Base-by-base conservation (phyloP, 2,888 invertebrate genomes). In the Chrysolina haemoptera region DNA sequence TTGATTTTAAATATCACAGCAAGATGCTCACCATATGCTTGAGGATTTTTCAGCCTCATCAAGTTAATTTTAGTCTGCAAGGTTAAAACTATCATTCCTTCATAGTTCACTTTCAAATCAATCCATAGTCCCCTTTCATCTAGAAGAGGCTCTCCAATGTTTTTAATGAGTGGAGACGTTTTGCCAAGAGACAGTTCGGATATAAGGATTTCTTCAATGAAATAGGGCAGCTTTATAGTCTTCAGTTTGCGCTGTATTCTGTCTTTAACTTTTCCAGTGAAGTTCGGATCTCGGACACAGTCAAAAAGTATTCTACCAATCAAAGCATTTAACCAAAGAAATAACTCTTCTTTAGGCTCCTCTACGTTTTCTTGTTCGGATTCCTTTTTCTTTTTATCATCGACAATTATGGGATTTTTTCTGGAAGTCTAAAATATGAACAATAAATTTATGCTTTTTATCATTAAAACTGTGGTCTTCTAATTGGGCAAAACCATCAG, bases 81-180 rank as follows among this genome's bases (percentile, higher is more conserved):
- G 1, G 94, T 94, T 90, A 97, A 93, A 78, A 92, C 91, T 55
- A 95, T 91, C 78, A 91, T 91, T 66, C 96, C 96, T 81, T 93
- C 92, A 88, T 96, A 96, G 3, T 91, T 91, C 73, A 97, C 87
- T 84, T 96, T 94, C 14, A 97, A 89, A 88, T 97, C 96, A 0
- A 96, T 90, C 97, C 98, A 98, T 70, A 97, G 89, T 48, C 98
- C 98, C 84, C 94, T 92, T 79, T 94, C 92, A 88, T 97, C 95
- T 76, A 94, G 87, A 59, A 90, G 87, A 0, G 97, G 96, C 76
- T 90, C 88, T 16, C 90, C 88, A 68, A 92, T 91, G 65, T 91
- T 90, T 78, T 90, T 90, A 79, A 95, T 90, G 35, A 91, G 86
- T 18, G 95, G 95, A 20, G 94, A 90, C 43, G 92, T 91, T 77